phyloP scores from a whole-genome alignment of 1,140 invertebrate genomes.

The Macrocentrus cingulum region DNA sequence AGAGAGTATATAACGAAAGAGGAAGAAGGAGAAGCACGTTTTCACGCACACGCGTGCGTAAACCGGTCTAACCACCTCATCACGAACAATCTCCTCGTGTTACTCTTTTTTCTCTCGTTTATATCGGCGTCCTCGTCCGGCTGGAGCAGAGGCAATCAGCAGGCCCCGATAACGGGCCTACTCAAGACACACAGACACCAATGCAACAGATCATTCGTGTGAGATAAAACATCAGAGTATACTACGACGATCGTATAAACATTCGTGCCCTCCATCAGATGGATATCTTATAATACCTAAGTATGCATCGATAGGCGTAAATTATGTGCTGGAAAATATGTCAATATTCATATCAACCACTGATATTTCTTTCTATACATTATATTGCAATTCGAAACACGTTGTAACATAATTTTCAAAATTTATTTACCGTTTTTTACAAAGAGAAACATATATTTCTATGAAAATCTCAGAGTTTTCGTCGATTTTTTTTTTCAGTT shows the following conservation, averaged over 20 bases:
- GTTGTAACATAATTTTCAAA: too few species aligned
- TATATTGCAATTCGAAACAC: too few species aligned
- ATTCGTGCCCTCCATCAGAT: constrained; percentile 1
- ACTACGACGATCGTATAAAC: not conserved
- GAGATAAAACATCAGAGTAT: constrained; percentile 7
- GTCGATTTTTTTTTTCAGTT: too few species aligned
- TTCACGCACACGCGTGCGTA: constrained; percentile 47
- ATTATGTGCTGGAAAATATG: too few species aligned
- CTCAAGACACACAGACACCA: constrained; percentile 47
- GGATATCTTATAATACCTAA: too few species aligned
- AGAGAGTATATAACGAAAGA: constrained; percentile 17
- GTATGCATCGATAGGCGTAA: too few species aligned
- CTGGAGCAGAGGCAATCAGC: constrained; percentile 46
- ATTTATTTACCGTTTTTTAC: too few species aligned
- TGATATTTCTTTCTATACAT: too few species aligned
- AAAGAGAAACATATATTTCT: too few species aligned
- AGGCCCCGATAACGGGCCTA: constrained; percentile 57
- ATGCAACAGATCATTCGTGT: too few species aligned
- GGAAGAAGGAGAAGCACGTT: constrained; percentile 35
- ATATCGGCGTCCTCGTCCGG: constrained; percentile 19
- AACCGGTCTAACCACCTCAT: constrained; percentile 61
- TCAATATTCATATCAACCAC: too few species aligned
- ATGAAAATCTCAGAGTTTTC: too few species aligned
- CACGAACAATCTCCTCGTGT: constrained; percentile 56
- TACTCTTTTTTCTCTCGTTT: constrained; percentile 36